These are phyloP conservation scores for Trissolcus basalis DNA, from an alignment of 1,140 invertebrate genomes.

Conservation along the genomic window DNA sequence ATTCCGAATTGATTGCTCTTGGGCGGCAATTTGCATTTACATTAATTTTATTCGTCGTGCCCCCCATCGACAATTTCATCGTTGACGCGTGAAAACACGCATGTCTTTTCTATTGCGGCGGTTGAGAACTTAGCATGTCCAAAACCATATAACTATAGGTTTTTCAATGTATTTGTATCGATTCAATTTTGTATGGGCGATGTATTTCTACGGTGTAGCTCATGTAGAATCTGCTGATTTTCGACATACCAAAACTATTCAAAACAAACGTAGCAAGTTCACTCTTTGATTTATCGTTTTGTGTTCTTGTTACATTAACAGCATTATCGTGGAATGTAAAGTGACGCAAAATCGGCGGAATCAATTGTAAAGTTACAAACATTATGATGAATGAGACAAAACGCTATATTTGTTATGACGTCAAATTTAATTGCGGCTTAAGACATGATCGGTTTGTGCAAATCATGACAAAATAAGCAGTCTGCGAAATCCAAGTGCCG, in stretches of 20 bases:
- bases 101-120: too few species aligned
- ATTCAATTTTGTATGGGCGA: slow-evolving; percentile 35
- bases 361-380: slow-evolving; percentile 29
- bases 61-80: too few species aligned
- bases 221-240: slow-evolving; percentile 17
- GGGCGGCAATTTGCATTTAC: too few species aligned
- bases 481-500: slow-evolving; percentile 13
- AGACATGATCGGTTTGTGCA: slow-evolving; percentile 8
- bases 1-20: neutral
- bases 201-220: slow-evolving; percentile 23
- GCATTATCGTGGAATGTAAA: neutral
- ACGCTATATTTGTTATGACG: slow-evolving; percentile 27
- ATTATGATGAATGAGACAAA: slow-evolving; percentile 14
- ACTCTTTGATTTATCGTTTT: neutral
- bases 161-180: slow-evolving; percentile 41
- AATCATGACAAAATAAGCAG: slow-evolving; percentile 17
- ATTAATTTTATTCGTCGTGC: too few species aligned
- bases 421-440: neutral
- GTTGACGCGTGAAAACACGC: too few species aligned
- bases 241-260: slow-evolving; percentile 7
- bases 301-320: too few species aligned
- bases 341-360: slow-evolving; percentile 10
- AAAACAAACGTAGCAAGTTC: neutral
- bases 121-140: slow-evolving; percentile 9
- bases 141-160: slow-evolving; percentile 13